phyloP scores from a whole-genome alignment of 1,140 invertebrate species.

The Coptotermes formosanus region DNA sequence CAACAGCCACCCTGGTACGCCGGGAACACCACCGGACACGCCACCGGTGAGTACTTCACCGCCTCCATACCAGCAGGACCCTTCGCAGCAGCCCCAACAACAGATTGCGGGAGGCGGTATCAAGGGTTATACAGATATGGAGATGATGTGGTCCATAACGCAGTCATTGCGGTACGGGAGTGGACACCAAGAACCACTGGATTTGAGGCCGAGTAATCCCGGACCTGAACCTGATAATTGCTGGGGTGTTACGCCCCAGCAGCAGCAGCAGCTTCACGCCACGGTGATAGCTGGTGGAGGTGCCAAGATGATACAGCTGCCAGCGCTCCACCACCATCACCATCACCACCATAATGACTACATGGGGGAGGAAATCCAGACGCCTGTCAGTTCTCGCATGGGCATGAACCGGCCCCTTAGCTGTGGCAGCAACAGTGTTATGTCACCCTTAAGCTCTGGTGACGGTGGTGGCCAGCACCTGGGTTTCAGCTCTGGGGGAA shows the following conservation, averaged over 20 bases:
- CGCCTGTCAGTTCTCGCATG: slow-evolving; percentile 35
- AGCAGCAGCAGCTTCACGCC: slow-evolving; percentile 16
- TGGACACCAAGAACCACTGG: slow-evolving; percentile 64
- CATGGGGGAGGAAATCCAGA: slow-evolving; percentile 37
- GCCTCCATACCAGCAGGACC: slow-evolving; percentile 42
- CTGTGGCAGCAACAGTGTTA: slow-evolving; percentile 45
- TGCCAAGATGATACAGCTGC: slow-evolving; percentile 51
- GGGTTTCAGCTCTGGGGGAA: slow-evolving; percentile 45
- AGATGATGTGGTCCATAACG: slow-evolving; percentile 74
- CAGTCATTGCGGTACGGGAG: slow-evolving; percentile 58
- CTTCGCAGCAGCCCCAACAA: slow-evolving; percentile 34
- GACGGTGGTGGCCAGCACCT: slow-evolving; percentile 14
- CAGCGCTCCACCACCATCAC: not conserved
- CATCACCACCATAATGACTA: slow-evolving; percentile 8
- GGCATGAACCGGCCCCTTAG: slow-evolving; percentile 44
- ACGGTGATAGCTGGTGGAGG: slow-evolving; percentile 52
- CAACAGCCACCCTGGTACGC: slow-evolving; percentile 34
- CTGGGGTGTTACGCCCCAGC: slow-evolving; percentile 19
- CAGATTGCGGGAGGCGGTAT: slow-evolving; percentile 40
- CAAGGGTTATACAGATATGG: slow-evolving; percentile 47
- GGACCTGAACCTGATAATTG: slow-evolving; percentile 34
- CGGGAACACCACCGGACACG: slow-evolving; percentile 75
- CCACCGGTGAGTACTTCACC: slow-evolving; percentile 64
- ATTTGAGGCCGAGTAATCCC: slow-evolving; percentile 72
- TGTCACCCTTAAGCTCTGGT: slow-evolving; percentile 41